These are phyloP conservation scores for Amphiprion clarkii DNA, from an alignment of 2,797 vertebrate genomes.

Conservation along the genomic window DNA sequence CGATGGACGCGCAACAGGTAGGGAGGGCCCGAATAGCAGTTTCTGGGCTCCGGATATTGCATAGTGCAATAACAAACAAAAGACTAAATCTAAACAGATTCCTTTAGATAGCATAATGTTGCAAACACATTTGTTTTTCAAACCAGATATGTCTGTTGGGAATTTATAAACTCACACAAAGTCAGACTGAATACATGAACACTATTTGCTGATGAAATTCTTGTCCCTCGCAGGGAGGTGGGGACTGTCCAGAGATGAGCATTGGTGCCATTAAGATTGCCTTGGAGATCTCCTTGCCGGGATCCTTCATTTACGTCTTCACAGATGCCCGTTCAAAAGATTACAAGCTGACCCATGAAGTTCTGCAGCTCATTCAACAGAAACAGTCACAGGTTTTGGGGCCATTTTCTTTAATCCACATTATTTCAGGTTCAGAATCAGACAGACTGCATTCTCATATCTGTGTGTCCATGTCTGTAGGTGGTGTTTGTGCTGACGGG, in stretches of 20 bases:
- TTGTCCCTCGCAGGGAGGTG: constrained; percentile 89
- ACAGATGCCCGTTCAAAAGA: constrained; percentile 98
- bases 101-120: too few relatives aligned
- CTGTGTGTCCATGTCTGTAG: constrained; percentile 74
- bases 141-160: too few relatives aligned
- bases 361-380: constrained; percentile 97
- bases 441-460: not conserved
- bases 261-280: constrained; percentile 98
- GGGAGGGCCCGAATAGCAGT: too few relatives aligned
- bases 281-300: constrained; percentile 96
- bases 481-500: constrained; percentile 99
- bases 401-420: not conserved
- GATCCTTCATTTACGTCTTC: constrained; percentile 98
- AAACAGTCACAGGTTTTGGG: constrained; percentile 95
- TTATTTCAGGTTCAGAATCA: not conserved
- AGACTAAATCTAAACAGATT: too few relatives aligned
- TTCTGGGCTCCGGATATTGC: too few relatives aligned
- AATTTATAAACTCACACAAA: too few relatives aligned
- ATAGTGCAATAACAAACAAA: too few relatives aligned
- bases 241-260: constrained; percentile 99
- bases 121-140: too few relatives aligned
- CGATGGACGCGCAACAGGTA: too few relatives aligned
- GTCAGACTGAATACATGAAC: too few relatives aligned
- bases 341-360: constrained; percentile 93
- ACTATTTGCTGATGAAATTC: constrained; percentile 25